These are phyloP conservation scores for Mamestra configurata DNA, from an alignment of 1,140 invertebrate species.

Conservation along the genomic window DNA sequence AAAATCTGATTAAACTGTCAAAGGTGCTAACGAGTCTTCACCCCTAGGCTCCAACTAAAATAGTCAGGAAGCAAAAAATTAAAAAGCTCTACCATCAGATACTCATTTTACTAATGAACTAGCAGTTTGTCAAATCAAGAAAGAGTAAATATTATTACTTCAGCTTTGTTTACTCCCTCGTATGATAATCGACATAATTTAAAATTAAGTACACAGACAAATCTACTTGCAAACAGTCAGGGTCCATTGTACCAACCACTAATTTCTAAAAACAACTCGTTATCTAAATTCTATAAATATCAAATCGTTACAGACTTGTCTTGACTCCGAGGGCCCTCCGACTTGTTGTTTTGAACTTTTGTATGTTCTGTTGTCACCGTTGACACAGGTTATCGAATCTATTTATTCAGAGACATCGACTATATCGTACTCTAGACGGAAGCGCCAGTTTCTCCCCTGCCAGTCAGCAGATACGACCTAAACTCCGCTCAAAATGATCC, in stretches of 20 bases:
- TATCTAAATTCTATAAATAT: conserved; percentile 84
- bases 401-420: conserved; percentile 79
- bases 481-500: conserved; percentile 67
- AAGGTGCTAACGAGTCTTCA: conserved; percentile 32
- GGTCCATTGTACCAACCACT: conserved; percentile 74
- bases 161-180: conserved; percentile 16
- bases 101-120: conserved; percentile 22
- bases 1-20: conserved; percentile 17
- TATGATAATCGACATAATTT: conserved; percentile 65
- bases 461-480: conserved; percentile 58
- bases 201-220: conserved; percentile 60
- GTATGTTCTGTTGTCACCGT: conserved; percentile 75
- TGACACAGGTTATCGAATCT: conserved; percentile 84
- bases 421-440: conserved; percentile 75
- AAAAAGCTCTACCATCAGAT: neutral
- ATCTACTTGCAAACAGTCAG: conserved; percentile 54
- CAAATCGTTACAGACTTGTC: conserved; percentile 75
- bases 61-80: conserved; percentile 6
- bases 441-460: conserved; percentile 69
- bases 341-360: conserved; percentile 86
- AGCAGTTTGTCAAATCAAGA: neutral
- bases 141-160: conserved; percentile 33
- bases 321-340: conserved; percentile 69
- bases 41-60: conserved; percentile 1
- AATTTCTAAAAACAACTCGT: conserved; percentile 80